phyloP scores from a whole-genome alignment of 1,140 invertebrate genomes.

The Eupristina koningsbergeri region DNA sequence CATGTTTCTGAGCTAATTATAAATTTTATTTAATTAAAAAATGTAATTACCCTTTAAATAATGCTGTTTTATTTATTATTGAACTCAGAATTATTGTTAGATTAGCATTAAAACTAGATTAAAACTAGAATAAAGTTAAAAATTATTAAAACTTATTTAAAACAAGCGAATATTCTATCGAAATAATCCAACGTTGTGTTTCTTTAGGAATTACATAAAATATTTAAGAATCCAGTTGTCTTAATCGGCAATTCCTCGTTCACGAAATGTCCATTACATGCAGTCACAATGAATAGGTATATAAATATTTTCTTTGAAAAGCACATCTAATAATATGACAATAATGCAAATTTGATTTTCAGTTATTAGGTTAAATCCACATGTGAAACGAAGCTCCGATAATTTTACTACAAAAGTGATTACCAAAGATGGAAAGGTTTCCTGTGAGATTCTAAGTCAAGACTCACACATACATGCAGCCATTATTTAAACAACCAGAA shows the following conservation, averaged over 20 bases:
- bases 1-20: too few species aligned
- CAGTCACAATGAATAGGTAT: background rate
- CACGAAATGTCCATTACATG: background rate
- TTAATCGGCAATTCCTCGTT: background rate
- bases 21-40: too few species aligned
- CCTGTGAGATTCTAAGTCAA: constrained; percentile 49
- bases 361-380: constrained; percentile 2
- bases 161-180: too few species aligned
- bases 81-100: too few species aligned
- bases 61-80: too few species aligned
- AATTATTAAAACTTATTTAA: too few species aligned
- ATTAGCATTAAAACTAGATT: too few species aligned
- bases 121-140: too few species aligned
- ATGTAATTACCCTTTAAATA: too few species aligned
- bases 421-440: constrained; percentile 48
- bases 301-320: background rate
- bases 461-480: constrained; percentile 10
- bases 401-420: constrained; percentile 32
- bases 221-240: background rate
- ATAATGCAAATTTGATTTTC: constrained; percentile 1
- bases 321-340: background rate
- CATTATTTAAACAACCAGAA: constrained; percentile 36
- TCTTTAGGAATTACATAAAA: background rate
- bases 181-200: background rate
- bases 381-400: constrained; percentile 22